phyloP scores from a whole-genome alignment of 2,797 vertebrate species.

The Falco columbarius region DNA sequence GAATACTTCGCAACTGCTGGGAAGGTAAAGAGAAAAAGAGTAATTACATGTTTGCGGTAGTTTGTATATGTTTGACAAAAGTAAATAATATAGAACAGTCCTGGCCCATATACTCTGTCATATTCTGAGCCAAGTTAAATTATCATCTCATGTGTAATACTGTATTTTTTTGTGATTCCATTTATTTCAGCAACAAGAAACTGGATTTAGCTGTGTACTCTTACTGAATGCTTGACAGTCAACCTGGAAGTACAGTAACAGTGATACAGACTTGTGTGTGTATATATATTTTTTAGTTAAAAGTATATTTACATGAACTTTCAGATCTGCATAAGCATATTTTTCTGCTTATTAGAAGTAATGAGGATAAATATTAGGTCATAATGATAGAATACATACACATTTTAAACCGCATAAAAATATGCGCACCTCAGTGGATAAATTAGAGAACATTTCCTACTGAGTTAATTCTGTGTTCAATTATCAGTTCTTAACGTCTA shows the following conservation, averaged over 20 bases:
- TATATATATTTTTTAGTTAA: background rate
- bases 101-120: background rate
- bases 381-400: background rate
- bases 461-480: background rate
- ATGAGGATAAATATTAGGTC: background rate
- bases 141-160: background rate
- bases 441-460: background rate
- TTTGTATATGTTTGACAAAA: background rate
- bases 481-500: background rate
- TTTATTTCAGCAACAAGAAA: background rate
- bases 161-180: background rate
- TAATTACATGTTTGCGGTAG: background rate
- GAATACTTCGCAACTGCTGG: conserved; percentile 97
- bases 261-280: background rate
- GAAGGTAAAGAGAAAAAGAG: conserved; percentile 82
- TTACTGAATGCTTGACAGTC: background rate
- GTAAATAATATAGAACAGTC: background rate
- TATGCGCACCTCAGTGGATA: background rate
- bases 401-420: background rate
- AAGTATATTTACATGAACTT: background rate
- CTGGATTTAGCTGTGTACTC: background rate
- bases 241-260: background rate
- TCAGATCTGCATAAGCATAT: background rate
- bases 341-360: background rate
- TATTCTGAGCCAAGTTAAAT: background rate